phyloP scores from a whole-genome alignment of 2,797 vertebrate species.

The Smutsia gigantea region DNA sequence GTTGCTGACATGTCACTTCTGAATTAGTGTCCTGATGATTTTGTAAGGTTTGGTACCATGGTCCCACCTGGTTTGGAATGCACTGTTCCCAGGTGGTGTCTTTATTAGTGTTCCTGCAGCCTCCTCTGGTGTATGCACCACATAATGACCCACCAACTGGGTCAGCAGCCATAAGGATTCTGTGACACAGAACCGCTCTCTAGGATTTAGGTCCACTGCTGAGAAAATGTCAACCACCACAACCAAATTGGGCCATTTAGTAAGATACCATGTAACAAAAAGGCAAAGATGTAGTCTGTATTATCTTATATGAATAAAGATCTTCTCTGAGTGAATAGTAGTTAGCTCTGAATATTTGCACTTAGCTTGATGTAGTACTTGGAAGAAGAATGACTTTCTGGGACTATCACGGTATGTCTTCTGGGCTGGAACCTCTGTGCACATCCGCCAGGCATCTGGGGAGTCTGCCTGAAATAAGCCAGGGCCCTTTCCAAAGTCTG shows the following conservation, averaged over 20 bases:
- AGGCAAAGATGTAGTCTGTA: conserved; percentile 93
- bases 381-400: conserved; percentile 96
- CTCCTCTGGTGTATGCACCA: conserved; percentile 92
- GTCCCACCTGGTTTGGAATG: conserved; percentile 94
- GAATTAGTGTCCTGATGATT: conserved; percentile 92
- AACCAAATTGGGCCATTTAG: conserved; percentile 91
- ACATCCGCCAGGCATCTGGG: conserved; percentile 94
- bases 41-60: conserved; percentile 95
- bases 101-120: conserved; percentile 95
- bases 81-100: conserved; percentile 93
- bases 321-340: conserved; percentile 93
- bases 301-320: conserved; percentile 96
- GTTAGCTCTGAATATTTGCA: conserved; percentile 92
- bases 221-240: conserved; percentile 90
- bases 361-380: conserved; percentile 94
- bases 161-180: conserved; percentile 95
- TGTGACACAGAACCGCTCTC: conserved; percentile 94
- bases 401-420: conserved; percentile 94
- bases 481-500: conserved; percentile 93
- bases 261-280: conserved; percentile 93
- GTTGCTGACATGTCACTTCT: conserved; percentile 94
- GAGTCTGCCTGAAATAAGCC: conserved; percentile 95
- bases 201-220: conserved; percentile 92
- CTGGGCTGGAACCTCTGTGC: conserved; percentile 92
- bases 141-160: conserved; percentile 94